Conservation (phyloP, 2,797 vertebrate genomes). For the Halcyon badia region DNA sequence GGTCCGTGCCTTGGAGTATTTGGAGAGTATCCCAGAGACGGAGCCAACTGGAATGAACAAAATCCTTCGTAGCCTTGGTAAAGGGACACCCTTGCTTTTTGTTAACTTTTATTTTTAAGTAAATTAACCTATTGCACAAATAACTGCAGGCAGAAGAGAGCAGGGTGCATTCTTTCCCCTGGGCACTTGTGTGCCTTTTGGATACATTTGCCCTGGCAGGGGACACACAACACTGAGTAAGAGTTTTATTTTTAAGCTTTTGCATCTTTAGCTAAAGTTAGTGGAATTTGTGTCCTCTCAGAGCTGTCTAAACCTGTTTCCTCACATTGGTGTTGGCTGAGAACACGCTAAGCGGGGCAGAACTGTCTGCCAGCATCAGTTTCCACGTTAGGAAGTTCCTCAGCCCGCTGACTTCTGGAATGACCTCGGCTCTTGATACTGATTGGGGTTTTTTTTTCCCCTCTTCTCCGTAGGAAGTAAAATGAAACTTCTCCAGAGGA, state of each 20-base stretch:
- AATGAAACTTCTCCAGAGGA: conserved; percentile 84
- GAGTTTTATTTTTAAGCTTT: neutral
- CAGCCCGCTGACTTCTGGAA: neutral
- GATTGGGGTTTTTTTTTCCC: neutral
- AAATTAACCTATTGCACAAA: neutral
- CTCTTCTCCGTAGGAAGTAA: conserved; percentile 74
- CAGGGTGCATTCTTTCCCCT: neutral
- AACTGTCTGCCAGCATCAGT: neutral
- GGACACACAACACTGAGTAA: rapidly evolving
- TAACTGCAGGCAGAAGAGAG: neutral
- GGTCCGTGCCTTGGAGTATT: conserved; percentile 88
- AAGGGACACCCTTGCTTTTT: conserved; percentile 35
- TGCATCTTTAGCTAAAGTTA: neutral
- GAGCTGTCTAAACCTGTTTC: neutral
- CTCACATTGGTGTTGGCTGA: too few relatives aligned
- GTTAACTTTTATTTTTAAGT: neutral
- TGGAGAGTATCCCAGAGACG: conserved; percentile 88
- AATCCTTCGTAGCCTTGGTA: conserved; percentile 95
- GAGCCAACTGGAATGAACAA: conserved; percentile 92
- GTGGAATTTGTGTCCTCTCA: neutral
- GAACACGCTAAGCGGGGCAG: rapidly evolving
- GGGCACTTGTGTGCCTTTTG: neutral
- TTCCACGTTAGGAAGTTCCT: neutral
- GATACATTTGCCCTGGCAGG: neutral
- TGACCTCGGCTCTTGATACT: neutral